Percentiles rank a stretch among this genome's conserved stretches.
Evolutionary conservation across 1,140 invertebrate species (phyloP).

Genomic region (Cheumatopsyche charites): DNA sequence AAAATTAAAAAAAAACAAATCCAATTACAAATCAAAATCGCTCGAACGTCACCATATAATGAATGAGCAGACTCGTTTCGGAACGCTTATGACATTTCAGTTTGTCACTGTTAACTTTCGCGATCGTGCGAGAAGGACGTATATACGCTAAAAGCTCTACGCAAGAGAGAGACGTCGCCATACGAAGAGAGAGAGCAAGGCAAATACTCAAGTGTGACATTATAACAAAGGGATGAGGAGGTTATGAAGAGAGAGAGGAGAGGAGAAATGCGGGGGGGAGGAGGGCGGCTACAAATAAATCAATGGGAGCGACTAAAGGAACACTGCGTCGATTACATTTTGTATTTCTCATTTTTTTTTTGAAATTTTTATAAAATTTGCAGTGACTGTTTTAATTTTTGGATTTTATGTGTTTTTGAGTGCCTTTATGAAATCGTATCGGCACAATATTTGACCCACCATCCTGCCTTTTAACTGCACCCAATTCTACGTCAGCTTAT

Average conservation of each 20-base stretch:
- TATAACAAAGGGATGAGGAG: constrained; percentile 35
- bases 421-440: too few relatives aligned
- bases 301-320: constrained; percentile 32
- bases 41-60: background rate
- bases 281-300: constrained; percentile 29
- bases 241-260: constrained; percentile 10
- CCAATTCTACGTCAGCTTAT: too few relatives aligned
- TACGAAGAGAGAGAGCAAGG: background rate
- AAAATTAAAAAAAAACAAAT: constrained; percentile 15
- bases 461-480: too few relatives aligned
- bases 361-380: background rate
- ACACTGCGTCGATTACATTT: constrained; percentile 26
- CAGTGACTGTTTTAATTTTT: too few relatives aligned
- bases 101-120: constrained; percentile 34
- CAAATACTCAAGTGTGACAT: constrained; percentile 39
- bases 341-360: background rate
- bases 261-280: too few relatives aligned
- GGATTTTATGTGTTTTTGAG: too few relatives aligned
- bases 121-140: background rate
- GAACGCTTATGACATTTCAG: constrained; percentile 31
- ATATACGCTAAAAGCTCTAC: background rate
- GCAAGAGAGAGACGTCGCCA: background rate
- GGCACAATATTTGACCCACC: too few relatives aligned
- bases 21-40: constrained; percentile 5
- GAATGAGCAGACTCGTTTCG: too few relatives aligned